Percentiles rank a stretch among this genome's conserved stretches.
phyloP scores from a whole-genome alignment of 2,888 invertebrate species.

The Melinaea menophilus region DNA sequence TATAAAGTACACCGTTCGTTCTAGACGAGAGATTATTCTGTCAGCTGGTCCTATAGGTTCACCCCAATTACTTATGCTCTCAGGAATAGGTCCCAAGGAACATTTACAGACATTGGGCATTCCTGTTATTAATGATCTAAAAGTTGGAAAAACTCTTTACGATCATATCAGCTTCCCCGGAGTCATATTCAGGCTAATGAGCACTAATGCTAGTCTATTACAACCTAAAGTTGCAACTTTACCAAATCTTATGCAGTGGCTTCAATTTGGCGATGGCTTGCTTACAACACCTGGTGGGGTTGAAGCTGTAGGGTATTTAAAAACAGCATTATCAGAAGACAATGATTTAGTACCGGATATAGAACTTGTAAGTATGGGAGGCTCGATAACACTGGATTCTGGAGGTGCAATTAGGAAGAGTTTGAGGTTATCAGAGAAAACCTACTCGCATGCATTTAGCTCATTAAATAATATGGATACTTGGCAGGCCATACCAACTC shows the following conservation, averaged over 20 bases:
- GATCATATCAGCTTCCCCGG: conserved; percentile 79
- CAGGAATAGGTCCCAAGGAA: conserved; percentile 81
- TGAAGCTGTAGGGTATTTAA: conserved; percentile 82
- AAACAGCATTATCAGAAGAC: conserved; percentile 75
- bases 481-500: conserved; percentile 82
- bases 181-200: conserved; percentile 64
- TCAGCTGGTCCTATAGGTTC: conserved; percentile 92
- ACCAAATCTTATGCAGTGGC: conserved; percentile 64
- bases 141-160: conserved; percentile 82
- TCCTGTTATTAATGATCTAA: conserved; percentile 79
- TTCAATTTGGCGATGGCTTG: conserved; percentile 75
- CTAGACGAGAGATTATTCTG: conserved; percentile 88
- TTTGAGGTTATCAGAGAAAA: conserved; percentile 76
- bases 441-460: conserved; percentile 76
- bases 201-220: conserved; percentile 62
- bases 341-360: conserved; percentile 80
- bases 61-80: conserved; percentile 94
- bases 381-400: conserved; percentile 80
- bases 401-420: conserved; percentile 73
- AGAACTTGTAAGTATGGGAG: conserved; percentile 80
- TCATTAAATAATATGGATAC: conserved; percentile 77
- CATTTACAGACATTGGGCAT: conserved; percentile 78
- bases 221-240: conserved; percentile 65
- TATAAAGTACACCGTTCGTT: conserved; percentile 72
- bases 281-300: conserved; percentile 80